Base-by-base conservation (phyloP, 2,888 invertebrate species). In the Argyresthia albistria region DNA sequence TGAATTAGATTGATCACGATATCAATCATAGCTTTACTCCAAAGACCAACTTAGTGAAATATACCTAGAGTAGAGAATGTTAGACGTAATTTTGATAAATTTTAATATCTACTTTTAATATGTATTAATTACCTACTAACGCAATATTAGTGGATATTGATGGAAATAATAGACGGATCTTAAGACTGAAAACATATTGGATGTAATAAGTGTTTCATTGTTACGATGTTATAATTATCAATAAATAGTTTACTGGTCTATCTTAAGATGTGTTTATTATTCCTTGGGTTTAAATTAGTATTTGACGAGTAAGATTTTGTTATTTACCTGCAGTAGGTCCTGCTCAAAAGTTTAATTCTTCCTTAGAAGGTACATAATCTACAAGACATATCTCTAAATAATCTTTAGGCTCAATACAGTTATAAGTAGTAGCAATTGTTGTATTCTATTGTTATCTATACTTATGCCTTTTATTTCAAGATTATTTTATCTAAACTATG, bases 211-310 rank as follows among this genome's bases (percentile, higher is more conserved):
- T 59, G 60, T 67, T 65, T 60, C 58, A 64, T 66, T 63, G 58
- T 61, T 67, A 63, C 60, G 63, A 57, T 66, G 58, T 63, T 25
- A 25, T 25, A 25, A 25, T 46, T 61, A 60, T 57, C 46, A 46
- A 56, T 55, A 45, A 52, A 46, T 35, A 42, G 42, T n/a, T 36
- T 57, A 45, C 53, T 60, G 58, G 54, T 53, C 46, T 60, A 73
- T 78, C 76, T 78, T 80, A 79, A 78, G 78, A 77, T 80, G 68
- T 74, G 76, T 79, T 80, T 78, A 79, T 77, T 80, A 80, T 76
- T 70, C 65, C 71, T 48, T 36, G 14, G 14, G 12, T 25, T 35
- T n/a, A 39, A 39, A 6, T 39, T 39, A 39, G 39, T 39, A 11
- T 25, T 25, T 6, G 25, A 25, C 25, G 25, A 39, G 39, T 39